Base-by-base conservation (phyloP, 2,797 vertebrate species). In the Manis crassicaudata region DNA sequence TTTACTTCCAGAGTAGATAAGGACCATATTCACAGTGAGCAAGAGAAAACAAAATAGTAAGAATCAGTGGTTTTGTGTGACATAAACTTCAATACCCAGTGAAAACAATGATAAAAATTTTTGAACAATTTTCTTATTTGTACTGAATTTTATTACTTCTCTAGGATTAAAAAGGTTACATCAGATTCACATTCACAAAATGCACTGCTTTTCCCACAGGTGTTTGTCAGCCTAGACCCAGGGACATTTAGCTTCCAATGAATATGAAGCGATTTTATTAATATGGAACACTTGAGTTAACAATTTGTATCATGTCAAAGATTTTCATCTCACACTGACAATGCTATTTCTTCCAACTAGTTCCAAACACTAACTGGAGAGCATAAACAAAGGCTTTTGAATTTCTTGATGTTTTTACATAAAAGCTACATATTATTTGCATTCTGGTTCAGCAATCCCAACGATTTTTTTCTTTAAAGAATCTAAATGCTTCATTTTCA, bases 401-500 rank as follows among this genome's bases (percentile, higher is more conserved):
- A 88, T 81, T 86, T 84, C 87, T 85, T 89, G 63, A 52, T 75
- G 75, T 35, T 87, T 88, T 92, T 85, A 37, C 75, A 89, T 83
- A 68, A 91, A 88, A 95, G 73, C 79, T 86, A 60, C 63, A 94
- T 18, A 20, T 60, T 37, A 82, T 83, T 94, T 95, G 29, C 43
- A 67, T 70, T 85, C 88, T 35, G n/a, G 60, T 37, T 82, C 32
- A 72, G 75, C 75, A 70, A 67, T 80, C 32, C n/a, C 82, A 75
- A 46, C 11, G 37, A 27, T 54, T 83, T 92, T 40, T 46, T 40
- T 46, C 58, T 65, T 52, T 1, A 75, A 87, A 88, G 54, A 91
- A 56, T 63, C 10, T 62, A 81, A 92, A 98, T 92, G 2, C 5
- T 94, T 85, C 10, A 2, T 54, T 92, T 97, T 60, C 82, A 83